Evolutionary conservation across 1,140 invertebrate species (phyloP).

Genomic region (Zaprionus ghesquierei): DNA sequence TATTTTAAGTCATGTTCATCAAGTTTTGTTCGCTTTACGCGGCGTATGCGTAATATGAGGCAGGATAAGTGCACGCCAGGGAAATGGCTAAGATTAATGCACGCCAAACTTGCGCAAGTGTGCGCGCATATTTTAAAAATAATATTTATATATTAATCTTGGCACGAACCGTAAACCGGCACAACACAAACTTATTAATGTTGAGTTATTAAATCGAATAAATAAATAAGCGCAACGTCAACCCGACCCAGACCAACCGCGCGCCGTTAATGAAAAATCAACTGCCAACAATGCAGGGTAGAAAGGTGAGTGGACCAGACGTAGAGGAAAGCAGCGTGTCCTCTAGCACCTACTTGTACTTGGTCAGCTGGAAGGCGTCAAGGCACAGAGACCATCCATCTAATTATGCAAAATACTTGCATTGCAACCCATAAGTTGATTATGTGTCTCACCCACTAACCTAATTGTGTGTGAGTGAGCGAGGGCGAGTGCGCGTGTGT

Average conservation of each 20-base stretch:
- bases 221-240: constrained; percentile 34
- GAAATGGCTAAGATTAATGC: constrained; percentile 57
- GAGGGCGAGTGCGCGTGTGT: constrained; percentile 17
- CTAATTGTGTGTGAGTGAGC: constrained; percentile 60
- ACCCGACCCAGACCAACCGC: constrained; percentile 25
- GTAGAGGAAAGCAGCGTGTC: background rate
- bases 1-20: background rate
- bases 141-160: constrained; percentile 50
- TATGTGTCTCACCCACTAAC: constrained; percentile 77
- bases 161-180: background rate
- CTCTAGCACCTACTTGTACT: constrained; percentile 32
- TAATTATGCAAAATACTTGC: constrained; percentile 62
- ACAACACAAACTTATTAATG: constrained; percentile 52
- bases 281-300: constrained; percentile 28
- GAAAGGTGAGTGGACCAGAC: constrained; percentile 7
- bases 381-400: constrained; percentile 53
- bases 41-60: constrained; percentile 44
- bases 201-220: constrained; percentile 57
- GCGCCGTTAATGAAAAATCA: constrained; percentile 69
- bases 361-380: constrained; percentile 37
- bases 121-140: constrained; percentile 15
- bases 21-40: background rate
- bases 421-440: constrained; percentile 74
- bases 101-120: background rate
- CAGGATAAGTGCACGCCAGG: constrained; percentile 37